Base-by-base conservation (phyloP, 2,888 invertebrate species). In the Phortica magna region DNA sequence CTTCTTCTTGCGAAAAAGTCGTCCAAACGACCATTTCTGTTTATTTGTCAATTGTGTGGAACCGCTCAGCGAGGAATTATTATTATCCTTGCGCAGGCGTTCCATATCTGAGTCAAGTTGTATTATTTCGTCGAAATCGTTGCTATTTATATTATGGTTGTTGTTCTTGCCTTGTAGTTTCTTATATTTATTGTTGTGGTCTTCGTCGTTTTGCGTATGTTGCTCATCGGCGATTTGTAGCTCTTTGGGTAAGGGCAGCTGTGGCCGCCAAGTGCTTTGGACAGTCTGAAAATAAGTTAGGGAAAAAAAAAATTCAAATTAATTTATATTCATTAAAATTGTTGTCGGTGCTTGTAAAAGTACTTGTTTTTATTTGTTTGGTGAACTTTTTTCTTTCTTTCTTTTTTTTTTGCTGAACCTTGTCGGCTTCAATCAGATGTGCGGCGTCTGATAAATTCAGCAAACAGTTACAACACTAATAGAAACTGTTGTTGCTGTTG, bases 1-100 rank as follows among this genome's bases (percentile, higher is more conserved):
- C 91, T 96, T 96, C 91, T 95, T 95, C 89, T 95, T 93, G 80
- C 95, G 93, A 89, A 97, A 95, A 3, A 97, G 93, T 84, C 95
- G 95, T 7, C 96, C 96, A 64, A 97, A 94, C 9, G 96, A 95
- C 96, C 96, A 97, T 91, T 96, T 96, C 77, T 86, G 85, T 88
- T 94, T 94, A 92, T 79, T 84, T 9, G 83, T 79, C 61, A 84
- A 71, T 78, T 85, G 83, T 78, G 83, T 82, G 9, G 85, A 81
- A 55, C 73, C 73, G 14, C 82, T 80, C 10, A 83, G 59, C 48
- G 71, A 76, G 75, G 55, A 81, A 14, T 82, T 80, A 61, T 61
- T 70, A n/a, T 70, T 48, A 53, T 70, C 70, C 53, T 71, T 71
- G 9, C 85, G 84, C 67, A 87, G 72, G 10, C 85, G 84, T 43